Conservation (phyloP, 1,140 invertebrate genomes). For the Eubasilissa regina region DNA sequence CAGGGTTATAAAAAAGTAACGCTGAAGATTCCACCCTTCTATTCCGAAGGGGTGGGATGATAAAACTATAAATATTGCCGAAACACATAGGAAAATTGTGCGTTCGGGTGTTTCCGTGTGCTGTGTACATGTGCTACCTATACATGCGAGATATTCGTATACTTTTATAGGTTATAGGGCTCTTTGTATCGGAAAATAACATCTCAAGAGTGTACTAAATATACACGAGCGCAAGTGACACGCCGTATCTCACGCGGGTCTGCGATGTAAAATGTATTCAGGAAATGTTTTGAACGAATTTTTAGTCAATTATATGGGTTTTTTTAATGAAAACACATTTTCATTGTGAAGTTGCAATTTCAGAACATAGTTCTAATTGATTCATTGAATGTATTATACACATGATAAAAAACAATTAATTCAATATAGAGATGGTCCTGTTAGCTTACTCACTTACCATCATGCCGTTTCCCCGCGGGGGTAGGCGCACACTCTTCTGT, state of each 20-base stretch:
- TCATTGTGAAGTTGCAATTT: too few species aligned
- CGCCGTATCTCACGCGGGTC: neutral
- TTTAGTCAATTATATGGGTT: neutral
- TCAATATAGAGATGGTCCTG: too few species aligned
- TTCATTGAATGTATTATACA: neutral
- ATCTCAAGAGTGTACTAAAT: neutral
- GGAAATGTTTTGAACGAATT: too few species aligned
- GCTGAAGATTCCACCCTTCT: neutral
- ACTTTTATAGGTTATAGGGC: neutral
- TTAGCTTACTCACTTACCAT: too few species aligned
- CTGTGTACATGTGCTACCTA: neutral
- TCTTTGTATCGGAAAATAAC: conserved; percentile 23
- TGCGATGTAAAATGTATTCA: neutral
- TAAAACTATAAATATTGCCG: conserved; percentile 58
- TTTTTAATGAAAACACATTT: too few species aligned
- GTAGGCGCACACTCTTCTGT: too few species aligned
- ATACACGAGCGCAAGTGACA: neutral
- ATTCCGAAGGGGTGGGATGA: conserved; percentile 33
- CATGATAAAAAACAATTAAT: too few species aligned
- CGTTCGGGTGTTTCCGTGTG: conserved; percentile 1
- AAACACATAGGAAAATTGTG: conserved; percentile 38
- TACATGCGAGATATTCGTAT: neutral
- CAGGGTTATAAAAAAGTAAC: conserved; percentile 22
- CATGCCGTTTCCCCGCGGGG: too few species aligned
- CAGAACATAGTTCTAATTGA: neutral